A percentile compares a stretch with the other conserved stretches of the same genome.
phyloP scores from a whole-genome alignment of 1,140 invertebrate species.

The Magallana angulata region DNA sequence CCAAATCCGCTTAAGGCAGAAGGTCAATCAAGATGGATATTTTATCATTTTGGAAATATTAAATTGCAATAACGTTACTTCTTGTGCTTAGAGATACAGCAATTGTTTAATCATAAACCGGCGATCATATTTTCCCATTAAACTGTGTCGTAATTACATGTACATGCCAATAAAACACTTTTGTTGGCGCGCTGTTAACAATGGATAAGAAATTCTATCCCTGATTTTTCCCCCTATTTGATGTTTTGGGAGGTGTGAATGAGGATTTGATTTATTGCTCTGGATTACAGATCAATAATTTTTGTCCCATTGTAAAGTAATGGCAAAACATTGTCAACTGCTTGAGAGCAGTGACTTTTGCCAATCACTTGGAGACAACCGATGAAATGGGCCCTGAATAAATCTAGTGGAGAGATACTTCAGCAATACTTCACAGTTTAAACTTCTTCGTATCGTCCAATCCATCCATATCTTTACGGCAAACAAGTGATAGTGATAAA shows the following conservation, averaged over 20 bases:
- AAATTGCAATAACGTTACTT: neutral
- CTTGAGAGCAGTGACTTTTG: conserved; percentile 22
- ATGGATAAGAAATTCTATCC: neutral
- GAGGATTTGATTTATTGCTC: conserved; percentile 15
- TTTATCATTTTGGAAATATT: conserved; percentile 14
- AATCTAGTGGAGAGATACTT: conserved; percentile 31
- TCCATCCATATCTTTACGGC: conserved; percentile 22
- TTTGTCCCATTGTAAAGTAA: conserved; percentile 36
- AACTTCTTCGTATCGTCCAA: conserved; percentile 22
- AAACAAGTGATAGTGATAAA: conserved; percentile 17
- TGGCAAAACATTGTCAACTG: conserved; percentile 35
- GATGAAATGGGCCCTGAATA: neutral
- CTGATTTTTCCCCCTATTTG: neutral
- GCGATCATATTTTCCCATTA: neutral
- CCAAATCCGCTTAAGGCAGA: neutral
- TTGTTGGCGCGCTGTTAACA: neutral
- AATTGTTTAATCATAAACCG: neutral
- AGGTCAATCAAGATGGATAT: conserved; percentile 15
- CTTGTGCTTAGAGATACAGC: conserved; percentile 4
- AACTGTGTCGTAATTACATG: neutral
- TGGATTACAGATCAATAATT: conserved; percentile 32
- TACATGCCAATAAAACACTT: neutral
- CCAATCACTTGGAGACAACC: conserved; percentile 15
- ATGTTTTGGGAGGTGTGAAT: conserved; percentile 22
- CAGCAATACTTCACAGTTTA: conserved; percentile 26